A percentile compares a stretch with the other conserved stretches of the same genome.
These are phyloP conservation scores for Caenorhabditis drosophilae DNA, from an alignment of 2,888 invertebrate genomes.

Conservation along the genomic window DNA sequence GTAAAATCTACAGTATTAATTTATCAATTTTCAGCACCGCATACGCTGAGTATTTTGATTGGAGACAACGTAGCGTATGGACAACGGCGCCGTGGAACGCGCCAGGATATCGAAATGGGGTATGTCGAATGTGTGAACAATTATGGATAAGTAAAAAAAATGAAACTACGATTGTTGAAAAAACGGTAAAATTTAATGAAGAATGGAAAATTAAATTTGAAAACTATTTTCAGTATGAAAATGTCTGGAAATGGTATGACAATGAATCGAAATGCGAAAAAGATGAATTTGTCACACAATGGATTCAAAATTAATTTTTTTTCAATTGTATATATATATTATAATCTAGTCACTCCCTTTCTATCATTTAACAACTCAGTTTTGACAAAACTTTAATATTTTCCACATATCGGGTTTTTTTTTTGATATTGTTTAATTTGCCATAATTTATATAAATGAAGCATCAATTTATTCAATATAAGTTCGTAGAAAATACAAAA, in stretches of 20 bases:
- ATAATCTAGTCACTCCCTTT: too few species aligned
- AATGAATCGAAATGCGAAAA: conserved; percentile 48
- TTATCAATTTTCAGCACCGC: conserved; percentile 35
- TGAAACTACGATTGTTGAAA: conserved; percentile 1
- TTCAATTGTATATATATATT: not conserved
- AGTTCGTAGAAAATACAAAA: too few species aligned
- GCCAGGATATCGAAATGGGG: conserved; percentile 58
- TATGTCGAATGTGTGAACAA: conserved; percentile 49
- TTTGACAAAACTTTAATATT: too few species aligned
- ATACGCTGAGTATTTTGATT: conserved; percentile 63
- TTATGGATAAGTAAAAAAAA: conserved; percentile 45
- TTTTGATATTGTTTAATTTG: too few species aligned
- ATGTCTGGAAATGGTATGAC: conserved; percentile 53
- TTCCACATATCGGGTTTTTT: too few species aligned
- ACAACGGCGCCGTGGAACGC: conserved; percentile 63
- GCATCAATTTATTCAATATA: too few species aligned
- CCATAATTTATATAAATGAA: too few species aligned
- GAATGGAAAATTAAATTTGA: not conserved
- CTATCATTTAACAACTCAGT: too few species aligned
- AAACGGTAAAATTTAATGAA: not conserved
- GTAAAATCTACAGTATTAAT: not conserved
- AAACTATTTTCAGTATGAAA: conserved; percentile 32
- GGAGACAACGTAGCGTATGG: conserved; percentile 60
- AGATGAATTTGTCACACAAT: conserved; percentile 45
- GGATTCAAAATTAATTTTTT: conserved; percentile 13